Percentiles rank a stretch among this genome's conserved stretches.
Conservation (phyloP, 2,888 invertebrate species). For the Chrysomela aeneicollis region DNA sequence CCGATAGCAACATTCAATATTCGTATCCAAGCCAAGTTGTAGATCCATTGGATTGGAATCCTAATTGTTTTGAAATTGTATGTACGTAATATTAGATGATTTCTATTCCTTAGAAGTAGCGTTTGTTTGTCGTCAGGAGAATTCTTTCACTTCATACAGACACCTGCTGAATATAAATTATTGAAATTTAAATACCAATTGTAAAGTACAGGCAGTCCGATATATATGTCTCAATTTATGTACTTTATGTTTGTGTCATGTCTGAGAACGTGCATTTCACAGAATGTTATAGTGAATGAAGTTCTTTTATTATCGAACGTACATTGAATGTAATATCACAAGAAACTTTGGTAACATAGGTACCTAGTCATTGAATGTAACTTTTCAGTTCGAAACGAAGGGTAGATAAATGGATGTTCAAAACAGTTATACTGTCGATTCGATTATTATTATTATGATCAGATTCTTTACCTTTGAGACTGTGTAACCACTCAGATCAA, state of each 20-base stretch:
- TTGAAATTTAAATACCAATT: slow-evolving; percentile 37
- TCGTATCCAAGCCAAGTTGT: neutral
- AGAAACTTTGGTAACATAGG: neutral
- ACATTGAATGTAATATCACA: neutral
- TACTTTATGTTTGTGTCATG: slow-evolving; percentile 14
- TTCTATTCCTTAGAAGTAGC: slow-evolving; percentile 38
- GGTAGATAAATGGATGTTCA: no score
- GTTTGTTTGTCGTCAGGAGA: slow-evolving; percentile 42
- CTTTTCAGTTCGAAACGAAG: no score
- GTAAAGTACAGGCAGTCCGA: slow-evolving; percentile 35
- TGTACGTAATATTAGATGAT: slow-evolving; percentile 31
- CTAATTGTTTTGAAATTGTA: slow-evolving; percentile 35
- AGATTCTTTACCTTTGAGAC: no score
- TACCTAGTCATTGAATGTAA: no score
- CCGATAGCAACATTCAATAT: neutral
- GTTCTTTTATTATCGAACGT: neutral
- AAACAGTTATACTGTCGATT: no score
- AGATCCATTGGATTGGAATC: slow-evolving; percentile 25
- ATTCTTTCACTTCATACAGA: slow-evolving; percentile 41
- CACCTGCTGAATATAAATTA: slow-evolving; percentile 35
- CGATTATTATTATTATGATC: no score
- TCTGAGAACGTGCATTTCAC: neutral
- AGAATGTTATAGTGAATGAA: slow-evolving; percentile 3
- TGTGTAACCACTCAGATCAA: no score
- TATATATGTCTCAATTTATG: slow-evolving; percentile 30